Evolutionary conservation across 2,888 invertebrate species (phyloP).

Genomic region (Steinernema carpocapsae): DNA sequence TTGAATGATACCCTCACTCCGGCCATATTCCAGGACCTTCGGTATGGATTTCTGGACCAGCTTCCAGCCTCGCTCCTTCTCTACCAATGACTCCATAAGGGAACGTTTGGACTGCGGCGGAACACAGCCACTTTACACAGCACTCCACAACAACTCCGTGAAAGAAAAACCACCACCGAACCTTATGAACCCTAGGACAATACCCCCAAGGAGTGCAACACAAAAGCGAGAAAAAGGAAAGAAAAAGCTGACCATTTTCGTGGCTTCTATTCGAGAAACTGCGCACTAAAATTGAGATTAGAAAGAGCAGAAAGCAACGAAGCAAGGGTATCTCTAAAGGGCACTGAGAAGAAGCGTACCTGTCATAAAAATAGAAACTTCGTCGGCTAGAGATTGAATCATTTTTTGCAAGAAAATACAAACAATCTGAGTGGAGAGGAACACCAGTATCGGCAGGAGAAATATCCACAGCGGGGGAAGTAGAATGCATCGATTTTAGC

Average conservation of each 20-base stretch:
- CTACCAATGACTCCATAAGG: constrained; percentile 21
- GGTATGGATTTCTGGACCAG: constrained; percentile 64
- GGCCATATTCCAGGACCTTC: constrained; percentile 66
- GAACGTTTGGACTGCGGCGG: background rate
- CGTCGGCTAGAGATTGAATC: constrained; percentile 62
- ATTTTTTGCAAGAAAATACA: constrained; percentile 41
- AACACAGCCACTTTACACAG: background rate
- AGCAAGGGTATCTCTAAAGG: background rate
- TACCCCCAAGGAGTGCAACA: constrained; percentile 14
- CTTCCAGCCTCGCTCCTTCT: constrained; percentile 58
- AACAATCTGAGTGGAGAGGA: background rate
- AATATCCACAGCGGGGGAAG: background rate
- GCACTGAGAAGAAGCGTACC: constrained; percentile 13
- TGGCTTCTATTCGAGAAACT: constrained; percentile 19
- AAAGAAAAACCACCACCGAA: too few species aligned
- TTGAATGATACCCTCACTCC: constrained; percentile 66
- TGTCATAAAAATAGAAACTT: constrained; percentile 54
- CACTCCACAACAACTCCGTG: background rate
- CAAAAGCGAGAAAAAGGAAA: constrained; percentile 6
- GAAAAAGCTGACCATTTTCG: constrained; percentile 16
- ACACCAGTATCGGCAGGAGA: constrained; percentile 14
- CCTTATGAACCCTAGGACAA: background rate
- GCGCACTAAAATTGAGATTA: constrained; percentile 21
- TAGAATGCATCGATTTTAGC: constrained; percentile 31
- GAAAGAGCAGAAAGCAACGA: constrained; percentile 5